Percentiles rank a stretch among this genome's conserved stretches.
Conservation (phyloP, 2,888 invertebrate species). For the Hyposoter dolosus region DNA sequence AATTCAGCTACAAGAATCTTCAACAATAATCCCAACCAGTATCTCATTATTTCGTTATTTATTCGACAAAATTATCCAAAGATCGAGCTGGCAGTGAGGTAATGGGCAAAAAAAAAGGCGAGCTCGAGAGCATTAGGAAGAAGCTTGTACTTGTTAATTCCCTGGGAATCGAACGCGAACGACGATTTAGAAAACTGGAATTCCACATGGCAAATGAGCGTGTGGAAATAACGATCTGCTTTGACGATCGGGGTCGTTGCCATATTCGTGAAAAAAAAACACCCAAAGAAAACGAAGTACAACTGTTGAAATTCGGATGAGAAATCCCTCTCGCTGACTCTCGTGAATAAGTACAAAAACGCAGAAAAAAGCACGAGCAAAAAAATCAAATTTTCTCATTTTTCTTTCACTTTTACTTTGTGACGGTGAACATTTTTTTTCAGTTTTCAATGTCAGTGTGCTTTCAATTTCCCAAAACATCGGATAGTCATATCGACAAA, state of each 20-base stretch:
- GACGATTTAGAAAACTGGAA: constrained; percentile 44
- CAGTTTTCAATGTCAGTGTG: too few species aligned
- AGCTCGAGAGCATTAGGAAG: constrained; percentile 20
- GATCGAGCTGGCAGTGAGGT: neutral
- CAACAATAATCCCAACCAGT: neutral
- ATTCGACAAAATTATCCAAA: neutral
- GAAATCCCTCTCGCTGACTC: neutral
- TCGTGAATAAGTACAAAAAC: too few species aligned
- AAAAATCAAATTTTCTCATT: too few species aligned
- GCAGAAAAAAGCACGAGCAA: too few species aligned
- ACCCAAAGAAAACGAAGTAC: neutral
- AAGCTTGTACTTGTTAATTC: constrained; percentile 30
- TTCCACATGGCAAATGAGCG: constrained; percentile 31
- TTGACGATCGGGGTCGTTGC: constrained; percentile 18
- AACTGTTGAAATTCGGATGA: constrained; percentile 34
- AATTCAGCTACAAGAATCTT: neutral
- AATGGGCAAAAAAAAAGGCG: neutral
- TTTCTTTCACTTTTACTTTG: neutral
- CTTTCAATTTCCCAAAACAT: too few species aligned
- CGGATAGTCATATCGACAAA: too few species aligned
- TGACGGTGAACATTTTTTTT: neutral
- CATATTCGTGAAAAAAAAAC: constrained; percentile 35
- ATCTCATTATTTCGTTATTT: neutral
- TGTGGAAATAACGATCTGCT: constrained; percentile 52
- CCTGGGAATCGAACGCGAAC: constrained; percentile 37